Conservation (phyloP, 2,888 invertebrate species). For the Pogonocherus hispidulus region DNA sequence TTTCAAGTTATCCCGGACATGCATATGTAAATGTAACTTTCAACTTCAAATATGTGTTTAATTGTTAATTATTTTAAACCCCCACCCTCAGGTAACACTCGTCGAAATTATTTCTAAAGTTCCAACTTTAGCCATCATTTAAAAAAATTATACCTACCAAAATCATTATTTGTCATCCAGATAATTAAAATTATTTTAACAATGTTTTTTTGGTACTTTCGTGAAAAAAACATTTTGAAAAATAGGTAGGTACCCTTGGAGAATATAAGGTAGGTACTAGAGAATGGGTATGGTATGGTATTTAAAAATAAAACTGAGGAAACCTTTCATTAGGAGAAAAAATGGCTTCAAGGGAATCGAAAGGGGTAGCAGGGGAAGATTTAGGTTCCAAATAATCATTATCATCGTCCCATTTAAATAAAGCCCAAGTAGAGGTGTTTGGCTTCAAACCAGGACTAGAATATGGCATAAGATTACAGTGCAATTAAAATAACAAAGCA, state of each 20-base stretch:
- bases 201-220: too few species aligned
- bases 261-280: background rate
- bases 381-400: background rate
- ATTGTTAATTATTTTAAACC: too few species aligned
- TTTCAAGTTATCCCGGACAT: too few species aligned
- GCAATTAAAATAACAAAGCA: slow-evolving; percentile 8
- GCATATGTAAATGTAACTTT: too few species aligned
- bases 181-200: too few species aligned
- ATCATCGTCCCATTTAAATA: slow-evolving; percentile 11
- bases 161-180: too few species aligned
- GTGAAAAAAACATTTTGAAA: too few species aligned
- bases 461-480: background rate
- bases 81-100: too few species aligned
- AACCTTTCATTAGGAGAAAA: slow-evolving; percentile 24
- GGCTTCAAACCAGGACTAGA: slow-evolving; percentile 22
- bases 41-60: too few species aligned
- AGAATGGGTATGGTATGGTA: background rate
- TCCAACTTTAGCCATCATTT: too few species aligned
- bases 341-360: slow-evolving; percentile 35
- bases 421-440: slow-evolving; percentile 11
- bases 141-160: too few species aligned
- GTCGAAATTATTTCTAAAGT: too few species aligned
- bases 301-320: background rate
- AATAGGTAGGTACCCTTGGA: background rate
- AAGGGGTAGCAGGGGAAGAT: slow-evolving; percentile 9